Evolutionary conservation across 2,888 invertebrate genomes (phyloP), one percentile per base, ranked within the genome.

Genomic region (Torymus aiolomorphi): DNA sequence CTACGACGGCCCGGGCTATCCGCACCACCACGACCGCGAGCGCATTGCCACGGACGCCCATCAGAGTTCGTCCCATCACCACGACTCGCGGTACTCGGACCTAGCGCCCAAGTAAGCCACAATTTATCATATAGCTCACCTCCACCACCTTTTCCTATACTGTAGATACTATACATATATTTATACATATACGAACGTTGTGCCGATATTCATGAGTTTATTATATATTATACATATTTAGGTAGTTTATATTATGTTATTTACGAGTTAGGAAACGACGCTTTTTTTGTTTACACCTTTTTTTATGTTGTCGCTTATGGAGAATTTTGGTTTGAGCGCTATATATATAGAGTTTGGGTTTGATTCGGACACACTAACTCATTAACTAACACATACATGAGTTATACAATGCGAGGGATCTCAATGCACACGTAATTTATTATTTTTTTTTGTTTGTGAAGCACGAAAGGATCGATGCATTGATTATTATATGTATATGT

Each of bases 51-150:
- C 42, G 42, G 91, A 89, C 81, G 87, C 87, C 72, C 91, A 88
- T 85, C 88, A 91, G 88, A 87, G 91, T 87, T 88, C 91, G 87
- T 92, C 92, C 88, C 90, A 42, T 42, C 42, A 92, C 83, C 91
- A 91, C 89, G 94, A 95, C 89, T 94, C 95, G 88, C 94, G 96
- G 91, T 96, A 96, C 92, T 94, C 95, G 90, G 96, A 96, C 91
- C 95, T 95, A 94, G 96, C 96, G 89, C 96, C 96, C 90, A 96
- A 96, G 96, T 96, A 93, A 95, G 95, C 94, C 88, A 65, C 16
- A 54, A 14, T 42, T 42, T 16, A 5, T 52, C 14, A 20, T 8
- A 8, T 69, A 8, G 11, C 49, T 52, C 8, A 63, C 20, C 24
- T 42, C 24, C 42, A 42, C 8, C 31, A 31, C 42, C 8, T 42